phyloP scores from a whole-genome alignment of 2,113 vertebrate species.

The Strigops habroptila region DNA sequence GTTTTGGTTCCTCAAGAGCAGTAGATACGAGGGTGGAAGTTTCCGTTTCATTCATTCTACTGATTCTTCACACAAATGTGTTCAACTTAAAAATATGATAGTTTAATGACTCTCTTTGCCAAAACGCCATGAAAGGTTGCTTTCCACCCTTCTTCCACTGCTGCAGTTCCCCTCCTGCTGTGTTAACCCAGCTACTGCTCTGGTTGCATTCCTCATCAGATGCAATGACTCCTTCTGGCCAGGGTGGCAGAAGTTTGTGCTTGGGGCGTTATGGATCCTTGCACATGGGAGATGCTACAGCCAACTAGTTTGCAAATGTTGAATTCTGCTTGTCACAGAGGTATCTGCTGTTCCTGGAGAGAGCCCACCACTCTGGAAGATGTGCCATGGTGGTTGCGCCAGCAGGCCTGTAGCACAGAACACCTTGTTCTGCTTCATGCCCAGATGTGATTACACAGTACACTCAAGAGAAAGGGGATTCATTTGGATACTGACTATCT shows the following conservation, averaged over 20 bases:
- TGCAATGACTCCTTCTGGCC: not conserved
- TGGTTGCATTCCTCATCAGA: not conserved
- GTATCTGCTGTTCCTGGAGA: not conserved
- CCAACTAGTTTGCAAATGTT: not conserved
- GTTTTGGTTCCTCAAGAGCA: not conserved
- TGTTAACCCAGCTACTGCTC: not conserved
- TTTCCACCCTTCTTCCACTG: not conserved
- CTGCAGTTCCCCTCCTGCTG: rapidly evolving
- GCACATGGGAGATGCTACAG: not conserved
- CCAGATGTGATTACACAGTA: not conserved
- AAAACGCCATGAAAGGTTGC: not conserved
- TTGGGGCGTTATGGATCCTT: rapidly evolving
- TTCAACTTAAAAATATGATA: not conserved
- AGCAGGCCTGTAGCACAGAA: not conserved
- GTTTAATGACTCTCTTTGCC: not conserved
- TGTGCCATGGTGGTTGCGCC: rapidly evolving
- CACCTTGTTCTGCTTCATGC: not conserved
- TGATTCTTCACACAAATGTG: not conserved
- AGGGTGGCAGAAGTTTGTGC: not conserved
- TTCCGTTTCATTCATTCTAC: not conserved
- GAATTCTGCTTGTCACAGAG: not conserved
- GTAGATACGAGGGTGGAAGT: not conserved
- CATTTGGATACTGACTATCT: not conserved
- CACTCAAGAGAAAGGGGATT: not conserved
- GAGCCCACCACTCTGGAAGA: not conserved